Evolutionary conservation across 2,113 vertebrate genomes (phyloP), one percentile per base, ranked within the genome.

Genomic region (Anser brachyrhynchus): DNA sequence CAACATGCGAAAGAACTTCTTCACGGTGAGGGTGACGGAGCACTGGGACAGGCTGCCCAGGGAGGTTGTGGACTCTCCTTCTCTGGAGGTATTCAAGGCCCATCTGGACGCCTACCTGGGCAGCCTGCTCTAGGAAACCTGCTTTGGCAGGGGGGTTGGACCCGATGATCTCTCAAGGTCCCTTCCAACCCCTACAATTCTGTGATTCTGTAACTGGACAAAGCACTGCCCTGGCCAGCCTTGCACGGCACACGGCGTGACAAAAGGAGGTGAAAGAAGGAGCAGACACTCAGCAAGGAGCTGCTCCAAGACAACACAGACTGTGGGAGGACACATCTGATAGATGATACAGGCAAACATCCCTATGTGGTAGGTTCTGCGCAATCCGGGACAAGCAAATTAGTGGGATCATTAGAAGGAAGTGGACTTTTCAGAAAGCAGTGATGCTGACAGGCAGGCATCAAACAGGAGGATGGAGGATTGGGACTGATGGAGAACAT

Each of bases 401-500:
- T 41, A 31, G 8, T 12, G 19, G 9, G 26, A 28, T 61, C 11
- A 2, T 44, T 35, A 2, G 1, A 26, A 69, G 20, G 8, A 29
- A 72, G 59, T 3, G 13, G 72, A 29, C 4, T 64, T 20, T 77
- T 41, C 37, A 59, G 58, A 35, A 21, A 76, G 51, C 5, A 70
- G 51, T 10, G 35, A 1, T 44, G 18, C 65, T 43, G 72, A 33
- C 13, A 89, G 41, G 26, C 33, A 9, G 3, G 22, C 12, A 17
- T 43, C n/a, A 51, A 54, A 62, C 25, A 51, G 12, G 6, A 65
- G 9, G 14, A 31, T 22, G 20, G 43, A 43, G 52, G 22, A 35
- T 0, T 52, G 49, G 22, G 86, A n/a, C 0, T 55, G 10, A 43
- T 25, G 26, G n/a, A 0, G 4, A 72, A 89, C 93, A 41, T 26